These are phyloP conservation scores for Onthophagus sagittarius DNA, from an alignment of 2,888 invertebrate species.

Conservation along the genomic window DNA sequence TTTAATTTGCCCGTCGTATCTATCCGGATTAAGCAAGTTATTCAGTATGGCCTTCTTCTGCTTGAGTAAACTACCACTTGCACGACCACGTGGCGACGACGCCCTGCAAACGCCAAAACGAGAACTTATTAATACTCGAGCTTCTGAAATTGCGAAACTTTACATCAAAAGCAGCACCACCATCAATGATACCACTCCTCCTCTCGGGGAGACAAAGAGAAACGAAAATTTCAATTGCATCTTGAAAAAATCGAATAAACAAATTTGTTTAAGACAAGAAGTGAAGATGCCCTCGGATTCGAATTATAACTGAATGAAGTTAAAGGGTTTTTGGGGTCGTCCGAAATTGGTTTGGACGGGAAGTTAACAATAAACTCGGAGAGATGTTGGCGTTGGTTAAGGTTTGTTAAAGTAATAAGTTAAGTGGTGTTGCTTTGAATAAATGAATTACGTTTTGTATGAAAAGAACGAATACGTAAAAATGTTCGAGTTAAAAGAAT, in stretches of 20 bases:
- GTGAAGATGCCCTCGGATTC: too few species aligned
- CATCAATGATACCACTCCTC: background rate
- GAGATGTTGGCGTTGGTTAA: background rate
- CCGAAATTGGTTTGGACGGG: background rate
- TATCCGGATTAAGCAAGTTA: slow-evolving; percentile 22
- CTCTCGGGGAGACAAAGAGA: background rate
- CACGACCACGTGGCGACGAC: background rate
- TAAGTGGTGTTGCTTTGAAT: background rate
- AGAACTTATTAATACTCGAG: background rate
- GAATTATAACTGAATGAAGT: too few species aligned
- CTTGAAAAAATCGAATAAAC: background rate
- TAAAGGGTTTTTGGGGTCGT: background rate
- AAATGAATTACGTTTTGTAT: background rate
- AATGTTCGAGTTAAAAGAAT: too few species aligned
- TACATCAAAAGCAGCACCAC: background rate
- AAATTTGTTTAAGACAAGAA: too few species aligned
- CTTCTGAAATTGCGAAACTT: background rate
- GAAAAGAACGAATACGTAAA: too few species aligned
- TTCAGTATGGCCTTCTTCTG: slow-evolving; percentile 24
- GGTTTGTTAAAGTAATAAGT: background rate
- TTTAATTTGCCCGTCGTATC: slow-evolving; percentile 25
- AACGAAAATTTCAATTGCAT: background rate
- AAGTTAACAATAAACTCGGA: background rate
- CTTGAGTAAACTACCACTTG: slow-evolving; percentile 15
- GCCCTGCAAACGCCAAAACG: background rate